Percentiles rank a stretch among this genome's conserved stretches.
phyloP scores from a whole-genome alignment of 30 jellyfish, hydroid and myxozoan species.

The Aurelia sp. region DNA sequence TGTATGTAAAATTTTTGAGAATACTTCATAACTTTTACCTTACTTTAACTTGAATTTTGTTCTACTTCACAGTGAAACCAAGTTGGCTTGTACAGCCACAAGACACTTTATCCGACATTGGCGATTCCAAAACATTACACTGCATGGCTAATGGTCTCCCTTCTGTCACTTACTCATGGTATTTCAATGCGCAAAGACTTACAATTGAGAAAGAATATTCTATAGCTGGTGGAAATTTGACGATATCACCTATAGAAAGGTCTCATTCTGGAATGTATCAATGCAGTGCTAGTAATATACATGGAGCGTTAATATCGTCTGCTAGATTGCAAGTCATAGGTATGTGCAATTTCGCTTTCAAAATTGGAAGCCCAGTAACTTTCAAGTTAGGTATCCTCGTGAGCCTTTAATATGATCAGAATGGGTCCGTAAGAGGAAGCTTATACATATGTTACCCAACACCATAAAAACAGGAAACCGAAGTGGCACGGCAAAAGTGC shows the following conservation, averaged over 20 bases:
- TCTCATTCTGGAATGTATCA: constrained; percentile 91
- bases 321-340: constrained; percentile 83
- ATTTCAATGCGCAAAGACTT: constrained; percentile 70
- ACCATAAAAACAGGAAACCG: no score
- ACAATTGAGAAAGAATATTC: constrained; percentile 61
- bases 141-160: constrained; percentile 92
- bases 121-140: constrained; percentile 51
- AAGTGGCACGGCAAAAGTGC: no score
- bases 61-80: constrained; percentile 24
- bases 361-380: no score
- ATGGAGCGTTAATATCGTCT: constrained; percentile 78
- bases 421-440: no score
- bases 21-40: no score
- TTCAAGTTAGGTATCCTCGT: no score
- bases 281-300: constrained; percentile 83
- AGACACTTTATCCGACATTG: constrained; percentile 63
- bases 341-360: background rate
- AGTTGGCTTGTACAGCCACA: constrained; percentile 64
- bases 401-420: no score
- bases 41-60: no score
- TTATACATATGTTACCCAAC: no score
- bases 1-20: no score
- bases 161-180: constrained; percentile 78
- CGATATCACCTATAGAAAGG: constrained; percentile 61
- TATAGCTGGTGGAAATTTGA: constrained; percentile 81